A percentile compares a stretch with the other conserved stretches of the same genome.
Conservation (phyloP, 2,797 vertebrate species). For the Galago senegalensis region DNA sequence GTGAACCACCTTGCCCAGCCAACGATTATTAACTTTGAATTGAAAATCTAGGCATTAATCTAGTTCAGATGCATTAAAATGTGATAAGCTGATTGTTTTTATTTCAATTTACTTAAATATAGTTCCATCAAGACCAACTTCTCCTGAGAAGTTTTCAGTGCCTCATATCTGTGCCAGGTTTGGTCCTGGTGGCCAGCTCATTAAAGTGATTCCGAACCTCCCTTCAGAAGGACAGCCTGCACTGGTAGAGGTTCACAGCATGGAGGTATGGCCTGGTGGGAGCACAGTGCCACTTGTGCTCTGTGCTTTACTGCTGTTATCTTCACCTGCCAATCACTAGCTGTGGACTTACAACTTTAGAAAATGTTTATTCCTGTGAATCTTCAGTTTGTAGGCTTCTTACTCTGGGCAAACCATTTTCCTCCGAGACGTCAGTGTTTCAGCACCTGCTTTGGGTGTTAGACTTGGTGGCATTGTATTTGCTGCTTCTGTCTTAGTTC, state of each 20-base stretch:
- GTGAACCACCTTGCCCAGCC: neutral
- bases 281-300: rapidly evolving
- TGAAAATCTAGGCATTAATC: too few species aligned
- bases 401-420: rapidly evolving
- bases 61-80: neutral
- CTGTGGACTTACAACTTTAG: neutral
- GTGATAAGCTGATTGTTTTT: neutral
- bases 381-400: rapidly evolving
- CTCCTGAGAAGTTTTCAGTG: constrained; percentile 96
- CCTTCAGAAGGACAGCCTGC: constrained; percentile 99
- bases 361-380: rapidly evolving
- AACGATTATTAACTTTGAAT: rapidly evolving
- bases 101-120: neutral
- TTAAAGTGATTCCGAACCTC: constrained; percentile 96
- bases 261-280: constrained; percentile 92
- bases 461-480: rapidly evolving
- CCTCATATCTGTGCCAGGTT: constrained; percentile 97
- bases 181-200: constrained; percentile 96
- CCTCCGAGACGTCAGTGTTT: neutral
- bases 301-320: rapidly evolving
- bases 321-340: rapidly evolving
- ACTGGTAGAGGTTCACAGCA: constrained; percentile 96
- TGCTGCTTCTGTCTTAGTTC: rapidly evolving
- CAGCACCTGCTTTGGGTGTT: neutral
- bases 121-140: constrained; percentile 95